Percentiles rank a stretch among this genome's conserved stretches.
Conservation (phyloP, 2,113 vertebrate species). For the Eretmodus cyanostictus region DNA sequence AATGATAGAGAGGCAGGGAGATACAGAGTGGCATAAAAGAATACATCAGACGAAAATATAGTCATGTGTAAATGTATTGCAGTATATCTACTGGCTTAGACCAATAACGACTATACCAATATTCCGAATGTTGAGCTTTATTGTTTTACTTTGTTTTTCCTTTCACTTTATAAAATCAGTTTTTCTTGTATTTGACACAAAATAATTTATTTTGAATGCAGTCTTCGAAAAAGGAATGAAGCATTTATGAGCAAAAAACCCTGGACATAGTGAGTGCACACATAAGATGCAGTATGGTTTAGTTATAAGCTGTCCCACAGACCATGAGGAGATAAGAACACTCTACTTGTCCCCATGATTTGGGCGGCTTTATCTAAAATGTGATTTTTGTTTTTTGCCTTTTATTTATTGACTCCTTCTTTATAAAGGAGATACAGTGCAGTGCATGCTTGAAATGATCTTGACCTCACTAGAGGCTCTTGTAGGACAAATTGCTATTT, state of each 20-base stretch:
- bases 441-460: slow-evolving; percentile 39
- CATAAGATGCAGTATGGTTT: slow-evolving; percentile 1
- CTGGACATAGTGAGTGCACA: background rate
- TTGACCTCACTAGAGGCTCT: slow-evolving; percentile 52
- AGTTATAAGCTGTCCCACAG: slow-evolving; percentile 28
- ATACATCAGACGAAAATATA: background rate
- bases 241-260: background rate
- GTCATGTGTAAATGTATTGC: background rate
- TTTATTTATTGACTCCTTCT: slow-evolving; percentile 43
- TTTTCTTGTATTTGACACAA: background rate
- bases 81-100: background rate
- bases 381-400: slow-evolving; percentile 25
- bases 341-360: slow-evolving; percentile 40
- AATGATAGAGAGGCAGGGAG: background rate
- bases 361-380: slow-evolving; percentile 58
- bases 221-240: background rate
- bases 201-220: background rate
- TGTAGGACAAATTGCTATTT: slow-evolving; percentile 25
- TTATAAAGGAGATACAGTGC: slow-evolving; percentile 56
- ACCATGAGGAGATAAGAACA: slow-evolving; percentile 53
- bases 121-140: background rate
- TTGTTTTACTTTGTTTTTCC: background rate
- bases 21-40: background rate
- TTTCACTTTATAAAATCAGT: background rate
- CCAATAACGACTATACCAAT: background rate